Conservation (phyloP, 2,113 vertebrate species). For the Ceuthmochares aereus region DNA sequence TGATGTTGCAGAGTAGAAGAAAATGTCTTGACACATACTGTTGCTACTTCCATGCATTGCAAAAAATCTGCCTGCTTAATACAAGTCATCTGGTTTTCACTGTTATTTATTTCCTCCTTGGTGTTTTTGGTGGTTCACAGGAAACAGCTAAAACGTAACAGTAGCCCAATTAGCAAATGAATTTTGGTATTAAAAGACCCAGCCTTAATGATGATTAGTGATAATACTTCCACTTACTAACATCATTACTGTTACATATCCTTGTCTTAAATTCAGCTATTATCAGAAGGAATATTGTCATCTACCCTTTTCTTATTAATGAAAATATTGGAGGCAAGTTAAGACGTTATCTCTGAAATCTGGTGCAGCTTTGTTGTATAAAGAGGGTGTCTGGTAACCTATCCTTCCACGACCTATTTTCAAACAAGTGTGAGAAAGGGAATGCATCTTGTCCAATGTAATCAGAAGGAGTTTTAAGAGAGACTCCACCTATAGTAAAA, state of each 20-base stretch:
- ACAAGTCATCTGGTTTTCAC: rapidly evolving
- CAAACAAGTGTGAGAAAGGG: background rate
- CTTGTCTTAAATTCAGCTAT: background rate
- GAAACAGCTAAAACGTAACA: background rate
- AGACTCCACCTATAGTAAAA: rapidly evolving
- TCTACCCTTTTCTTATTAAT: background rate
- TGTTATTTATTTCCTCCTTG: background rate
- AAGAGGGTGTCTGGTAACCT: background rate
- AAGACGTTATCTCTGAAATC: background rate
- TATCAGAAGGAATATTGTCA: background rate
- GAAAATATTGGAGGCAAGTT: background rate
- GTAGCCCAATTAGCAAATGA: background rate
- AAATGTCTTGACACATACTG: background rate
- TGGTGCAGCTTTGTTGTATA: background rate
- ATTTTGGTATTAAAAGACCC: background rate
- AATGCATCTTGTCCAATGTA: too few relatives aligned
- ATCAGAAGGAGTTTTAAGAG: background rate
- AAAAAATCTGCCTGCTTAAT: background rate
- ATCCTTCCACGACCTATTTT: background rate
- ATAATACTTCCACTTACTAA: background rate
- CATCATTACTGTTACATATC: background rate
- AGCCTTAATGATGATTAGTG: background rate
- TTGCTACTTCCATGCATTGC: background rate
- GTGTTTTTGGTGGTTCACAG: background rate
- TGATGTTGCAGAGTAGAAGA: background rate